Conservation (phyloP, 2,888 invertebrate species). For the Pyrrhopygopsis socrates region DNA sequence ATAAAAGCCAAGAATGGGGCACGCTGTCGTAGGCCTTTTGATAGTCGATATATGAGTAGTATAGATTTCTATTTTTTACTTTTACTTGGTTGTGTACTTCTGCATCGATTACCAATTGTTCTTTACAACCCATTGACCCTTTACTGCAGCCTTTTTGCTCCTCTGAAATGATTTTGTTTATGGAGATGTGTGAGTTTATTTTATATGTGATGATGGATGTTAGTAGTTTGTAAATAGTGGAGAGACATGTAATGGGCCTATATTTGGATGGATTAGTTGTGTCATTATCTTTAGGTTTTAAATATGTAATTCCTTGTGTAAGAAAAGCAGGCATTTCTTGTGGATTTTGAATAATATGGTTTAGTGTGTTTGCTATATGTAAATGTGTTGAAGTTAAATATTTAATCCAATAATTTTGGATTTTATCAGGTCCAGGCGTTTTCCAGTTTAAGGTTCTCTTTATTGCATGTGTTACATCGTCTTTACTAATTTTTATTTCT, state of each 20-base stretch:
- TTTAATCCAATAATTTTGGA: conserved; percentile 56
- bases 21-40: conserved; percentile 19
- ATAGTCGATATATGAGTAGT: conserved; percentile 30
- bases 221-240: not conserved
- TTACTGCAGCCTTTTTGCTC: conserved; percentile 34
- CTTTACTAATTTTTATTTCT: conserved; percentile 7
- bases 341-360: conserved; percentile 20
- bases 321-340: conserved; percentile 10
- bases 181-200: not conserved
- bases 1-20: conserved; percentile 70
- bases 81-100: conserved; percentile 39
- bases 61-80: conserved; percentile 10
- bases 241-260: not conserved
- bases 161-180: conserved; percentile 13
- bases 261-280: not conserved
- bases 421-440: conserved; percentile 52
- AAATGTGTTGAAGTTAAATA: conserved; percentile 34
- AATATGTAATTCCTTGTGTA: not conserved
- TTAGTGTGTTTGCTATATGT: conserved; percentile 24
- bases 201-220: not conserved
- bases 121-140: conserved; percentile 39
- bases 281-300: not conserved
- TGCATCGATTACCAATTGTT: conserved; percentile 29
- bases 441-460: conserved; percentile 53
- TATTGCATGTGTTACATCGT: conserved; percentile 20